These are phyloP conservation scores for Strigops habroptila DNA, from an alignment of 2,113 vertebrate genomes.

Conservation along the genomic window DNA sequence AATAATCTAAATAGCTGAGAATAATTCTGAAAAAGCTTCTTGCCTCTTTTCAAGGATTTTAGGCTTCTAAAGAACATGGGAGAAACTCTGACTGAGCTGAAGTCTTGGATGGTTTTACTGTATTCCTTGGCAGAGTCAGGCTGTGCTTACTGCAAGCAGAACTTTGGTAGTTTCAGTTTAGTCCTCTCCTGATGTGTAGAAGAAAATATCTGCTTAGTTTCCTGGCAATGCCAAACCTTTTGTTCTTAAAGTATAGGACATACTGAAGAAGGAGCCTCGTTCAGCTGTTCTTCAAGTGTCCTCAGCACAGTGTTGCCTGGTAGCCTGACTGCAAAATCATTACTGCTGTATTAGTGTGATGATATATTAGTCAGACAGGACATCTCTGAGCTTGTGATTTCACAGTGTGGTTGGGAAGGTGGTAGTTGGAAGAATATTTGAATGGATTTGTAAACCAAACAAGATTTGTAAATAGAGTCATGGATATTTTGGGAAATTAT, in stretches of 20 bases:
- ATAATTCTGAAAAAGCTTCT: neutral
- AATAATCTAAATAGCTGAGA: neutral
- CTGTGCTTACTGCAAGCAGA: neutral
- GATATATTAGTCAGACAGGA: neutral
- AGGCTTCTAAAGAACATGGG: neutral
- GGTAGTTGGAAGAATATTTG: neutral
- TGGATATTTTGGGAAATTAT: neutral
- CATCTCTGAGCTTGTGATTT: neutral
- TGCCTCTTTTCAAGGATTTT: neutral
- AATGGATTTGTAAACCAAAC: neutral
- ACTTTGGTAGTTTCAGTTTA: neutral
- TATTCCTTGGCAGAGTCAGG: neutral
- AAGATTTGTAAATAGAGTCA: neutral
- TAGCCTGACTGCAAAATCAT: neutral
- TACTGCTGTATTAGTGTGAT: neutral
- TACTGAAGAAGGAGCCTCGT: neutral
- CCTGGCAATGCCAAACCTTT: neutral
- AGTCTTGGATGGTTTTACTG: neutral
- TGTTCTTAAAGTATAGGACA: neutral
- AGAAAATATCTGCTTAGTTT: neutral
- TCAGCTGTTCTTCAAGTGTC: neutral
- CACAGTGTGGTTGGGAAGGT: neutral
- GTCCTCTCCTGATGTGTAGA: neutral
- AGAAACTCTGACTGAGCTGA: neutral
- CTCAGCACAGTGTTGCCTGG: neutral